Evolutionary conservation across 2,888 invertebrate genomes (phyloP).

Genomic region (Cynaeus angustus): DNA sequence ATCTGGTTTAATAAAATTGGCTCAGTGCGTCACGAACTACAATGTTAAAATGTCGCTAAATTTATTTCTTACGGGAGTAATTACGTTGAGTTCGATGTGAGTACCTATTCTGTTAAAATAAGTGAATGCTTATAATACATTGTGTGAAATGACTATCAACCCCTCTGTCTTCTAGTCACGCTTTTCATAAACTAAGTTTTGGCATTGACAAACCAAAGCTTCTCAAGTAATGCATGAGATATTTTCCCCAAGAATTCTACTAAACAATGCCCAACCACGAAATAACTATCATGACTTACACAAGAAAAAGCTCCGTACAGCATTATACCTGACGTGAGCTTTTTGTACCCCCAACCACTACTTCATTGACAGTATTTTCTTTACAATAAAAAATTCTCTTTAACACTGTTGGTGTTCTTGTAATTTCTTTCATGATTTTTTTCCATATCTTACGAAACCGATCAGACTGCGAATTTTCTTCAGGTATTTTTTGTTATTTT

Average conservation of each 20-base stretch:
- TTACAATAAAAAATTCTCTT: no score
- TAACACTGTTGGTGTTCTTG: no score
- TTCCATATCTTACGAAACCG: no score
- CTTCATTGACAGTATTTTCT: no score
- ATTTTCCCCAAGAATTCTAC: slow-evolving; percentile 2
- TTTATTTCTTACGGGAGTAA: slow-evolving; percentile 15
- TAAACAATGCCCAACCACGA: slow-evolving; percentile 9
- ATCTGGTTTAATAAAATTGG: slow-evolving; percentile 44
- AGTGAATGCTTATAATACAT: slow-evolving; percentile 8
- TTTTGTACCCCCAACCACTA: no score
- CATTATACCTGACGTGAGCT: no score
- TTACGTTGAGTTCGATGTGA: slow-evolving; percentile 20
- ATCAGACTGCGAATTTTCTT: not conserved
- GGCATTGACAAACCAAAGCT: slow-evolving; percentile 1
- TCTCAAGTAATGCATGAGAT: slow-evolving; percentile 17
- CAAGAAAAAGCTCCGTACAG: no score
- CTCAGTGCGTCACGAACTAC: slow-evolving; percentile 39
- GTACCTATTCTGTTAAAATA: slow-evolving; percentile 10
- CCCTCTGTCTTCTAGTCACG: slow-evolving; percentile 4
- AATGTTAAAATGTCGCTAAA: slow-evolving; percentile 41
- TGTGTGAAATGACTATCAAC: not conserved
- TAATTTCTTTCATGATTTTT: no score
- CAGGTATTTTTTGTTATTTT: not conserved
- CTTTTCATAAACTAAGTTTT: not conserved
- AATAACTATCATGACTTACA: not conserved